These are phyloP conservation scores for Tragopan temminckii DNA, from an alignment of 2,797 vertebrate genomes.

Conservation along the genomic window DNA sequence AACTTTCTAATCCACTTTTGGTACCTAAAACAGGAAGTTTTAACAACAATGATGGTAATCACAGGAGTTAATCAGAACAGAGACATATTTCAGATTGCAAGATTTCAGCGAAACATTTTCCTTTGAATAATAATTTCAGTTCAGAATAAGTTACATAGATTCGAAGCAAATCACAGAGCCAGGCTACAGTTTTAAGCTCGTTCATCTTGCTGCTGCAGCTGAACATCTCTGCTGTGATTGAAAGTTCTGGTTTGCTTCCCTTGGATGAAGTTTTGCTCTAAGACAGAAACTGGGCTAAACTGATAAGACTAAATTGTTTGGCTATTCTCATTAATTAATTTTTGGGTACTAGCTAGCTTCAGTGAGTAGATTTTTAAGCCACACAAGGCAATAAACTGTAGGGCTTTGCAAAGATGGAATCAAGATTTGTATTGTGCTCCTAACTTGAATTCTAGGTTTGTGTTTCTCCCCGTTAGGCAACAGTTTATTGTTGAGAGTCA, in stretches of 20 bases:
- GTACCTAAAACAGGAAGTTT: not conserved
- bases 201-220: not conserved
- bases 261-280: not conserved
- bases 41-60: no score
- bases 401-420: not conserved
- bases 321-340: not conserved
- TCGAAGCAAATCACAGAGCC: not conserved
- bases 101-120: not conserved
- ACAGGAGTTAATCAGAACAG: not conserved
- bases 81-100: no score
- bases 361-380: not conserved
- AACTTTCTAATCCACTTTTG: not conserved
- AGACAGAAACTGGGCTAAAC: not conserved
- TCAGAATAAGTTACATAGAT: not conserved
- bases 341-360: not conserved
- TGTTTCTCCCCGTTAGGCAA: not conserved
- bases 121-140: not conserved
- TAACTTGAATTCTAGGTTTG: not conserved
- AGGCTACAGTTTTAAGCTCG: not conserved
- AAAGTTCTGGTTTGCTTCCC: not conserved
- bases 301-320: not conserved
- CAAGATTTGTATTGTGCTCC: not conserved
- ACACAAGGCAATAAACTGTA: not conserved
- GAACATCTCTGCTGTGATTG: not conserved
- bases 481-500: not conserved